Conservation (phyloP, 1,140 invertebrate genomes). For the Sycophaga agraensis region DNA sequence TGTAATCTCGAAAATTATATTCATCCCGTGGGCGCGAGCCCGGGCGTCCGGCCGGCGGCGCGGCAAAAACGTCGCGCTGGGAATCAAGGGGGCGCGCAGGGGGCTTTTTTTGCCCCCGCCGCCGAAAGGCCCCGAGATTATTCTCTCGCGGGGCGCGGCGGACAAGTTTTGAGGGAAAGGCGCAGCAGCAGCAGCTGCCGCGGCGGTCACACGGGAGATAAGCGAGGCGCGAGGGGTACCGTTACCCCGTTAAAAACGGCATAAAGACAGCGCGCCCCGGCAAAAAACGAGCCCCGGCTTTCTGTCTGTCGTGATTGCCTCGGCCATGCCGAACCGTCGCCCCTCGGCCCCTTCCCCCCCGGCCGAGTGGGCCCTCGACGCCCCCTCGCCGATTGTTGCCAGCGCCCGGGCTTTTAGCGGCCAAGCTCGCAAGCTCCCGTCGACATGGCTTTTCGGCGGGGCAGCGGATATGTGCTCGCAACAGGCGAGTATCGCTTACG, state of each 20-base stretch:
- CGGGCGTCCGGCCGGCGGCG: not conserved
- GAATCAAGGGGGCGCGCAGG: not conserved
- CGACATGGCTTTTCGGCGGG: too few relatives aligned
- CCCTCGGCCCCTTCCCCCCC: not conserved
- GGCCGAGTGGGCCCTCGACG: conserved; percentile 9
- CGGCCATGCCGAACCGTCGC: not conserved
- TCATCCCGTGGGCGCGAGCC: not conserved
- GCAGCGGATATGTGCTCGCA: too few relatives aligned
- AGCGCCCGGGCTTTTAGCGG: too few relatives aligned
- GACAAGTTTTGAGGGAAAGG: conserved; percentile 29
- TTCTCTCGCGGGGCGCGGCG: conserved; percentile 6
- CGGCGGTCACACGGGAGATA: conserved; percentile 22
- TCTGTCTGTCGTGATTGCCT: not conserved
- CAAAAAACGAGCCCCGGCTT: too few relatives aligned
- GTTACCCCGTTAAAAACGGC: conserved; percentile 27
- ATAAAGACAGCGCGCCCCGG: not conserved
- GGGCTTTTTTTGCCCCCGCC: not conserved
- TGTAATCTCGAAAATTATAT: conserved; percentile 21
- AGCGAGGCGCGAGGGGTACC: conserved; percentile 7
- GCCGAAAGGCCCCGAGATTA: conserved; percentile 16
- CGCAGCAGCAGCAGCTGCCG: too few relatives aligned
- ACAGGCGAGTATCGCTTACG: too few relatives aligned
- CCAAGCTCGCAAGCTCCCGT: too few relatives aligned
- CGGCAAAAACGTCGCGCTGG: conserved; percentile 8
- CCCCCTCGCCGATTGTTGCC: not conserved